Base-by-base conservation (phyloP, 2,113 vertebrate species). In the Oceanites oceanicus region DNA sequence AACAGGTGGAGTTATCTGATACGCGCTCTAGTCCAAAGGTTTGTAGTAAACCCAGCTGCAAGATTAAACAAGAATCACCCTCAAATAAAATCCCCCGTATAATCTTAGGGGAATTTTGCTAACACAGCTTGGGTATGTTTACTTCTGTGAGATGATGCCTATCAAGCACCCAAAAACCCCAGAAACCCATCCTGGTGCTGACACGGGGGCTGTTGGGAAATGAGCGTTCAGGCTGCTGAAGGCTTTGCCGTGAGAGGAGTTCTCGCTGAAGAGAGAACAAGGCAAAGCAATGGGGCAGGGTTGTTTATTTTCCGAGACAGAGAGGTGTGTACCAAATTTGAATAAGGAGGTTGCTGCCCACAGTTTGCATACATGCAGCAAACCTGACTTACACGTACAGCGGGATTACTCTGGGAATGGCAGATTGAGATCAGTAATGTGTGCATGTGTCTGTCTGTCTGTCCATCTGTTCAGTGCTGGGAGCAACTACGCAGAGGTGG, bases 51-150 rank as follows among this genome's bases (percentile, higher is more conserved):
- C 63, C 50, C 89, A 89, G 94, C 74, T 92, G 94, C 78, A 83
- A 68, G 59, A 83, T 42, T 87, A 86, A 88, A 78, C 72, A 68
- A 70, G 72, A 94, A 85, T 92, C 25, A 25, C 76, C 91, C 84
- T 86, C 23, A 5, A 79, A 62, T 85, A 76, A 95, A 96, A 96
- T 95, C 66, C 74, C 95, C 87, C 15, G 1, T 65, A 44, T 30
- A 66, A 82, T 79, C n/a, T 92, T 34, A 2, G 84, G 94, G 95
- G 89, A 73, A 59, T 82, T 96, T 95, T 59, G 29, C 42, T 79
- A 27, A 23, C 38, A 49, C 50, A 55, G 72, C 55, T 82, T 56
- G 58, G 4, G 21, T 13, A 1, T 53, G 34, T 87, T 92, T 81
- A 82, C 34, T 58, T 88, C 94, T 92, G 61, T 47, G 66, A 71